These are phyloP conservation scores for Sphenodon punctatus DNA, from an alignment of 2,797 vertebrate species.

Conservation along the genomic window DNA sequence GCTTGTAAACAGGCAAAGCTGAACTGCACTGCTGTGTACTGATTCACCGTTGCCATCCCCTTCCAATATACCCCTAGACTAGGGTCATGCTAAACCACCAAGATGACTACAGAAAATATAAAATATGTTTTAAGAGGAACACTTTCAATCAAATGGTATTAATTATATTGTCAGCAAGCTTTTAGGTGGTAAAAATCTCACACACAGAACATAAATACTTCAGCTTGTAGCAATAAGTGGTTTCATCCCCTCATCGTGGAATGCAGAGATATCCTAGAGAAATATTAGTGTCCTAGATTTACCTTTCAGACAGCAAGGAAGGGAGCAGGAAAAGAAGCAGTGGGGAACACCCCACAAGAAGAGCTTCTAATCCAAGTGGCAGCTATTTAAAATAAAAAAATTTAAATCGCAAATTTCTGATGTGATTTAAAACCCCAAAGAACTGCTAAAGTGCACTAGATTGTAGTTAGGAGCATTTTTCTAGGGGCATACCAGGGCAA, in stretches of 20 bases:
- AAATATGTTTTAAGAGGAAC: constrained; percentile 3
- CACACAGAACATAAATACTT: neutral
- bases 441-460: constrained; percentile 5
- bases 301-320: neutral
- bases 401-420: neutral
- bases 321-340: constrained; percentile 14
- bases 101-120: neutral
- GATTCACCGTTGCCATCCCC: neutral
- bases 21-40: neutral
- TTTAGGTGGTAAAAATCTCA: constrained; percentile 22
- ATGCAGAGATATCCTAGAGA: neutral
- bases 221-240: constrained; percentile 16
- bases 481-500: neutral
- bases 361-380: neutral
- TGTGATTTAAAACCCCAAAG: constrained; percentile 21
- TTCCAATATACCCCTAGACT: neutral
- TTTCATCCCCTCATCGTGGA: neutral
- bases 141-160: constrained; percentile 15
- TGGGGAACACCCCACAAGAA: neutral
- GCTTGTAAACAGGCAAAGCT: constrained; percentile 14
- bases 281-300: constrained; percentile 17
- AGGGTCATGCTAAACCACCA: neutral
- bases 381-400: no score
- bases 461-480: neutral
- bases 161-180: neutral